These are phyloP conservation scores for Zaprionus davidi DNA, from an alignment of 1,140 invertebrate species.

Conservation along the genomic window DNA sequence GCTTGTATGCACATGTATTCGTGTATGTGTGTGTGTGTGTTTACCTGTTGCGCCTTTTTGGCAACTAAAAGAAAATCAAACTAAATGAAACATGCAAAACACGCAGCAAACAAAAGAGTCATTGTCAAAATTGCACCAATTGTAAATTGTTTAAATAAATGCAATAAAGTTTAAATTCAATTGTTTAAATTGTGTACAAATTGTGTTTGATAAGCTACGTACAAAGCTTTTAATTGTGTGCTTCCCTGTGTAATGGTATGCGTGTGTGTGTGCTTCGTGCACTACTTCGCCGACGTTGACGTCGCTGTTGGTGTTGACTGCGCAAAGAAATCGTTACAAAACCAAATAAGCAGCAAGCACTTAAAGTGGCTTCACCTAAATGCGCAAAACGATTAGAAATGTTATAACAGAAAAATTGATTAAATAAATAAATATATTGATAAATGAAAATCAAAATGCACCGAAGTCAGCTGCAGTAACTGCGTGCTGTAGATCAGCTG, in stretches of 20 bases:
- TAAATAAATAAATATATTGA: slow-evolving; percentile 8
- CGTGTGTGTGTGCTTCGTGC: slow-evolving; percentile 10
- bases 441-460: slow-evolving; percentile 59
- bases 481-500: slow-evolving; percentile 63
- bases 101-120: slow-evolving; percentile 7
- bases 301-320: slow-evolving; percentile 23
- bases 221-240: slow-evolving; percentile 66
- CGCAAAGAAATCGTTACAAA: slow-evolving; percentile 45
- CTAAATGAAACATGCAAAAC: slow-evolving; percentile 26
- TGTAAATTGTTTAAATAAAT: neutral
- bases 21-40: slow-evolving; percentile 27
- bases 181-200: slow-evolving; percentile 29
- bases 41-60: slow-evolving; percentile 58
- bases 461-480: slow-evolving; percentile 44
- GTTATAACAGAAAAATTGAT: slow-evolving; percentile 8
- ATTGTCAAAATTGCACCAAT: slow-evolving; percentile 16
- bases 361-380: slow-evolving; percentile 26
- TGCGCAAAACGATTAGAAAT: slow-evolving; percentile 39
- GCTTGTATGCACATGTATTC: neutral
- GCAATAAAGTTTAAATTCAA: slow-evolving; percentile 6
- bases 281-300: slow-evolving; percentile 28
- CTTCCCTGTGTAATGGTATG: slow-evolving; percentile 5
- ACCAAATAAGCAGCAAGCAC: slow-evolving; percentile 38
- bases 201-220: slow-evolving; percentile 64
- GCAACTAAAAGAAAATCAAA: slow-evolving; percentile 21